Evolutionary conservation across 2,797 vertebrate species (phyloP).

Genomic region (Falco cherrug): DNA sequence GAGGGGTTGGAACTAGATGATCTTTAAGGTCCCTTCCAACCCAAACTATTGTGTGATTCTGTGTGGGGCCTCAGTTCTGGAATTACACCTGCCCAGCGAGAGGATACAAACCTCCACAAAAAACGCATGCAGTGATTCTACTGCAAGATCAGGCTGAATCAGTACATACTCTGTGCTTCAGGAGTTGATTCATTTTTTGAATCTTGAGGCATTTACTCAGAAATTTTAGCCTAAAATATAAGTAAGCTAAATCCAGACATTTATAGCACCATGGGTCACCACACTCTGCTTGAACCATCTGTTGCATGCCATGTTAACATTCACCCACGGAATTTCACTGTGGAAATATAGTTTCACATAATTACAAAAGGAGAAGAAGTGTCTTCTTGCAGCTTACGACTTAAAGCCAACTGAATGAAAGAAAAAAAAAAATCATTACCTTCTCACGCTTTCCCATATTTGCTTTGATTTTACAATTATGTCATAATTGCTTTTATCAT

Average conservation of each 20-base stretch:
- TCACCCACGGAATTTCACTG: background rate
- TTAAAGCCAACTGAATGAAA: background rate
- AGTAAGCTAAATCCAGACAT: background rate
- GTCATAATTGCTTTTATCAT: conserved; percentile 82
- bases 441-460: conserved; percentile 87
- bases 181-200: too few species aligned
- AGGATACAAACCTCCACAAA: background rate
- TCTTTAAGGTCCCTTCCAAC: too few species aligned
- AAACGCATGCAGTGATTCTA: background rate
- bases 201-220: background rate
- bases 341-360: background rate
- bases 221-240: background rate
- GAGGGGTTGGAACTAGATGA: too few species aligned
- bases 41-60: too few species aligned
- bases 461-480: conserved; percentile 83
- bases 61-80: background rate
- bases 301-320: background rate
- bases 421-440: conserved; percentile 69
- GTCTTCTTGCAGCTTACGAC: background rate
- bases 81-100: background rate
- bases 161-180: background rate
- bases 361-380: background rate
- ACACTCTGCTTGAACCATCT: background rate
- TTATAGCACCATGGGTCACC: background rate
- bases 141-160: background rate